phyloP scores from a whole-genome alignment of 2,797 vertebrate species.

The Steatocranus sp. region DNA sequence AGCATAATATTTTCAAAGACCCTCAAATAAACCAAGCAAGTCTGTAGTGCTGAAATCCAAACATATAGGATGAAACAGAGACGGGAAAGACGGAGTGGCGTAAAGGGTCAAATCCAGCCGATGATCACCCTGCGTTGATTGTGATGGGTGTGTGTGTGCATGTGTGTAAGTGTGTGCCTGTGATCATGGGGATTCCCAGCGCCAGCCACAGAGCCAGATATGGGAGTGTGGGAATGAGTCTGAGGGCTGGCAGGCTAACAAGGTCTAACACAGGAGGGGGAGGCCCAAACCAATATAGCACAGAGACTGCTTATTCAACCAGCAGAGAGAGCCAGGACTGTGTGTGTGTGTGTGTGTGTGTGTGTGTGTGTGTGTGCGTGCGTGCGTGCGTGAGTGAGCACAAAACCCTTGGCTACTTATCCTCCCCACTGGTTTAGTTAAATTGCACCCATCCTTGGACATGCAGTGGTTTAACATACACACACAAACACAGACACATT shows the following conservation, averaged over 20 bases:
- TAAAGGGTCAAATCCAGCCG: slow-evolving; percentile 21
- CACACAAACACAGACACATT: slow-evolving; percentile 8
- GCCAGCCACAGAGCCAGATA: slow-evolving; percentile 55
- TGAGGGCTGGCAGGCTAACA: slow-evolving; percentile 66
- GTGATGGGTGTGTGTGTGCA: neutral
- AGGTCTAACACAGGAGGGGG: slow-evolving; percentile 62
- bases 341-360: slow-evolving; percentile 1
- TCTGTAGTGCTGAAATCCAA: neutral
- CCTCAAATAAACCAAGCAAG: neutral
- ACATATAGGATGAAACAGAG: neutral
- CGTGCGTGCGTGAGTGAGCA: neutral
- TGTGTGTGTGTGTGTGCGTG: neutral
- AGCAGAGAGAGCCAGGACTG: slow-evolving; percentile 32
- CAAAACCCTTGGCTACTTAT: slow-evolving; percentile 44
- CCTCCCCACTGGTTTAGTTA: slow-evolving; percentile 42
- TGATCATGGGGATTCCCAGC: slow-evolving; percentile 67
- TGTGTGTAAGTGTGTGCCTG: neutral
- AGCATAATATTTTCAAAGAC: neutral
- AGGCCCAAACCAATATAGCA: slow-evolving; percentile 66
- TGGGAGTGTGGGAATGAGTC: slow-evolving; percentile 72
- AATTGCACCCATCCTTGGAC: slow-evolving; percentile 54
- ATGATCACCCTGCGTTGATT: slow-evolving; percentile 26
- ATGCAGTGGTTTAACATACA: slow-evolving; percentile 19
- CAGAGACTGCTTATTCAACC: slow-evolving; percentile 65
- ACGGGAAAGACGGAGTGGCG: neutral